A percentile compares a stretch with the other conserved stretches of the same genome.
Conservation (phyloP, 2,113 vertebrate genomes). For the Agelaius phoeniceus region DNA sequence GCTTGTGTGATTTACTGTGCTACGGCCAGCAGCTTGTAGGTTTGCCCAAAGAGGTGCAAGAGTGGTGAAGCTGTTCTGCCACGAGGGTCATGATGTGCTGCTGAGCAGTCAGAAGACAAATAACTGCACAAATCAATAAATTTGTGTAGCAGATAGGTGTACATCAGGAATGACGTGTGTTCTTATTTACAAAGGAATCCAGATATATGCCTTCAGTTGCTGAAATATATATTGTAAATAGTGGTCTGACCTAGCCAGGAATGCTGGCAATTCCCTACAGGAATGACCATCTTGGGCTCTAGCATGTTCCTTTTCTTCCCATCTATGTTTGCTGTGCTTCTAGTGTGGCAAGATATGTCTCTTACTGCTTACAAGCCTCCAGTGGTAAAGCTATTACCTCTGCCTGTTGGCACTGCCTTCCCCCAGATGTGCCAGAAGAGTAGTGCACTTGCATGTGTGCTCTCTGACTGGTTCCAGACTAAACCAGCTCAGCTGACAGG, state of each 20-base stretch:
- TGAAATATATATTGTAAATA: background rate
- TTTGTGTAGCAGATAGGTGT: background rate
- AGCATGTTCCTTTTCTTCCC: background rate
- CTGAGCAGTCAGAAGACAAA: background rate
- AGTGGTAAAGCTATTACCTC: background rate
- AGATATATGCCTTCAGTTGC: background rate
- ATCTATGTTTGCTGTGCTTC: background rate
- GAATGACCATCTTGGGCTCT: background rate
- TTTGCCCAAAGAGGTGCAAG: background rate
- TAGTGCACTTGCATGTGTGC: rapidly evolving
- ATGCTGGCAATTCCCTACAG: background rate
- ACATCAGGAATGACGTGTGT: background rate
- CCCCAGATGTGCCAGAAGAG: background rate
- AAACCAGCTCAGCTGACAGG: background rate
- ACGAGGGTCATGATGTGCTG: background rate
- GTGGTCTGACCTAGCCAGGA: background rate
- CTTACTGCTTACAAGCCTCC: background rate
- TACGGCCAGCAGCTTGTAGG: background rate
- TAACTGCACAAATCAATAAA: background rate
- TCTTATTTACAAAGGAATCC: background rate
- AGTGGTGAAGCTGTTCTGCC: background rate
- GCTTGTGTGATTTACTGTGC: background rate
- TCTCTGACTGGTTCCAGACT: background rate
- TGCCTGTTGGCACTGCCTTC: background rate
- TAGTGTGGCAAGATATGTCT: background rate